Evolutionary conservation across 2,113 vertebrate genomes (phyloP).

Genomic region (Tylochromis polylepis): DNA sequence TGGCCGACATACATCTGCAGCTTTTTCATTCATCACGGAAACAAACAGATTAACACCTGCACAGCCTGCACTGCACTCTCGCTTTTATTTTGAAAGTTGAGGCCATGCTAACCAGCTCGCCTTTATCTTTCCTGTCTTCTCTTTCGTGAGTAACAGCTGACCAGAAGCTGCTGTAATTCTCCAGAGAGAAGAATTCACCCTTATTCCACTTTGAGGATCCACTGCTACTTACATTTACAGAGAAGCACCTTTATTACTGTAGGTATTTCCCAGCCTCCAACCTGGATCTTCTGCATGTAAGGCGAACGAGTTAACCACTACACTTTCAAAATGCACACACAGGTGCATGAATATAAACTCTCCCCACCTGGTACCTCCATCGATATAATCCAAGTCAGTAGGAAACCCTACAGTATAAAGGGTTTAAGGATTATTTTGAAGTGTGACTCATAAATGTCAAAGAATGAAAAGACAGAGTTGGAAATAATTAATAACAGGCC

Average conservation of each 20-base stretch:
- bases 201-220: background rate
- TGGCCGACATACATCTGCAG: no score
- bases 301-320: background rate
- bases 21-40: no score
- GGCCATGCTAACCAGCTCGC: no score
- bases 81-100: no score
- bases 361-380: rapidly evolving
- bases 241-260: background rate
- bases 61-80: no score
- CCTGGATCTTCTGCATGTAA: background rate
- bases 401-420: background rate
- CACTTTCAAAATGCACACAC: background rate
- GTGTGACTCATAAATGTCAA: background rate
- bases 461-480: background rate
- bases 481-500: background rate
- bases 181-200: background rate
- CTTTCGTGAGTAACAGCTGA: no score
- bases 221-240: background rate
- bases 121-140: no score
- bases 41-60: no score
- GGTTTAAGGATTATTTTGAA: background rate
- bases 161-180: no score
- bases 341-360: background rate
- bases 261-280: background rate
- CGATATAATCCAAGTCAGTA: background rate